These are phyloP conservation scores for Sebastes miniatus DNA, from an alignment of 2,797 vertebrate species.

Conservation along the genomic window DNA sequence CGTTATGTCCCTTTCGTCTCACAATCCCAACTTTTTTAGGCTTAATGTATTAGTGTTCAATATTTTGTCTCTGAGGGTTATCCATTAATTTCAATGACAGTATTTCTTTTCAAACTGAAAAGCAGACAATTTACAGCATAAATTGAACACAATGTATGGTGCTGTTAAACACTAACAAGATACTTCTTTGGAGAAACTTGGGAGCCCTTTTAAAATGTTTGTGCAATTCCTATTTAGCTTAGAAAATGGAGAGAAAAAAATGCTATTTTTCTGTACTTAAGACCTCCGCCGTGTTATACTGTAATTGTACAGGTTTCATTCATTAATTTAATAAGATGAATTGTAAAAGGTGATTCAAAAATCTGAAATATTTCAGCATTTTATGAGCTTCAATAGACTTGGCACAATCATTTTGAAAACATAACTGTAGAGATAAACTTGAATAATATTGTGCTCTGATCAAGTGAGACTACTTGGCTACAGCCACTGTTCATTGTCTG, in stretches of 20 bases:
- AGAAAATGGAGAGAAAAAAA: neutral
- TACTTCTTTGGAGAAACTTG: neutral
- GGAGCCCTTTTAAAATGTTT: neutral
- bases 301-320: neutral
- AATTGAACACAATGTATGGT: neutral
- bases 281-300: neutral
- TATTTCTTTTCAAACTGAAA: neutral
- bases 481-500: neutral
- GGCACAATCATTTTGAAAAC: neutral
- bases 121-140: neutral
- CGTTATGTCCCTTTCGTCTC: neutral
- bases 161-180: neutral
- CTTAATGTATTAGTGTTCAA: neutral
- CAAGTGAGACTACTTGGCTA: neutral
- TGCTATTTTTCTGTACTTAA: neutral
- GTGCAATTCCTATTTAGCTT: neutral
- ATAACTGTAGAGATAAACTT: neutral
- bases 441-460: neutral
- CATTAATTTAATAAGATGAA: neutral
- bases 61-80: neutral
- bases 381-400: neutral
- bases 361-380: neutral
- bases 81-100: neutral
- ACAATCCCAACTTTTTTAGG: neutral
- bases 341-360: neutral